Evolutionary conservation across 2,113 vertebrate species (phyloP).

Genomic region (Origma solitaria): DNA sequence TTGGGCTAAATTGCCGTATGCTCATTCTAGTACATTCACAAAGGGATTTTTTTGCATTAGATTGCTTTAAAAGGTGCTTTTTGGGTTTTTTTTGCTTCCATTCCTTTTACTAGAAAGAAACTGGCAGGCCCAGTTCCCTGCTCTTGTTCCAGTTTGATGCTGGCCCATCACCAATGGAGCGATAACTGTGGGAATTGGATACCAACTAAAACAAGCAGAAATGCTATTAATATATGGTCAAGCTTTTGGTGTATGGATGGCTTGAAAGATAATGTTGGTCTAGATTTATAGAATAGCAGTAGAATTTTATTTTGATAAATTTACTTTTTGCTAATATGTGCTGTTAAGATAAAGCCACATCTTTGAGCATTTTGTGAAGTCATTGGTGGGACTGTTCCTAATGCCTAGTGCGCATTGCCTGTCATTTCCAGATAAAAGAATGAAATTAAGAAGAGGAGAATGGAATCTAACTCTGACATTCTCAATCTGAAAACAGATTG

Average conservation of each 20-base stretch:
- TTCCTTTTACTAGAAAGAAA: neutral
- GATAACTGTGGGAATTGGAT: neutral
- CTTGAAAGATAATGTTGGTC: neutral
- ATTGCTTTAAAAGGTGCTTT: neutral
- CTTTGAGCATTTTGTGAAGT: neutral
- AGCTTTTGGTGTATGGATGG: neutral
- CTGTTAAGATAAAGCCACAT: neutral
- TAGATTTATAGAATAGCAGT: neutral
- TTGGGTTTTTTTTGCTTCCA: neutral
- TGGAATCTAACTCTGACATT: neutral
- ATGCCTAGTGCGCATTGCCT: neutral
- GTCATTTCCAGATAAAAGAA: neutral
- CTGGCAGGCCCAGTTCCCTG: neutral
- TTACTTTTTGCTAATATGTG: neutral
- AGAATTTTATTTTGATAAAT: neutral
- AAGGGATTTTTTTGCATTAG: neutral
- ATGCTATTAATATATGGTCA: neutral
- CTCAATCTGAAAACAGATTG: neutral
- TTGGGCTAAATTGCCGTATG: conserved; percentile 12
- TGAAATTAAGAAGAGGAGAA: neutral
- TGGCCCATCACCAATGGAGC: neutral
- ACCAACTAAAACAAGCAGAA: neutral
- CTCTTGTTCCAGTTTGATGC: neutral
- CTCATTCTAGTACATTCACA: neutral
- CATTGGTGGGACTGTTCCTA: neutral